These are phyloP conservation scores for Rhabdornis inornatus DNA, from an alignment of 2,113 vertebrate genomes.

Conservation along the genomic window DNA sequence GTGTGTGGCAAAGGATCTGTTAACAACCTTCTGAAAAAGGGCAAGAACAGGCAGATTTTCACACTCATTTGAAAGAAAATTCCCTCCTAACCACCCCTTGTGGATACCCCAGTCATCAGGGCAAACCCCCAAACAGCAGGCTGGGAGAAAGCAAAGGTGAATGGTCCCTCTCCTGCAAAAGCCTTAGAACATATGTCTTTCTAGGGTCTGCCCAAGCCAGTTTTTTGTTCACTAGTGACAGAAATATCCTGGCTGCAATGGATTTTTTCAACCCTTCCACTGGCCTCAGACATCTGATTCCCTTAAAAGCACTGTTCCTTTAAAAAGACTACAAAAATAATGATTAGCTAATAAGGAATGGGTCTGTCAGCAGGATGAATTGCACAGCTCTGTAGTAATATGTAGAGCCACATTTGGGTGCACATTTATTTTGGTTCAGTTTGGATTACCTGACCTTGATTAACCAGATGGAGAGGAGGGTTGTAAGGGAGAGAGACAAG, in stretches of 20 bases:
- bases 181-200: not conserved
- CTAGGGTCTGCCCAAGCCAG: not conserved
- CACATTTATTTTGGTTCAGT: not conserved
- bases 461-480: not conserved
- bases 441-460: not conserved
- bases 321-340: not conserved
- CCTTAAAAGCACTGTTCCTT: not conserved
- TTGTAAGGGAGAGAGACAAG: not conserved
- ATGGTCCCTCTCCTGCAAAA: not conserved
- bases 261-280: not conserved
- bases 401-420: not conserved
- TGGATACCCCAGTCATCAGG: not conserved
- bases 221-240: not conserved
- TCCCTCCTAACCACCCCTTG: not conserved
- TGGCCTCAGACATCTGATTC: not conserved
- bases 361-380: not conserved
- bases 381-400: not conserved
- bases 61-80: not conserved
- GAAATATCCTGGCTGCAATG: not conserved
- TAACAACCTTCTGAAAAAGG: slow-evolving; percentile 13
- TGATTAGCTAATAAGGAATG: not conserved
- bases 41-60: not conserved
- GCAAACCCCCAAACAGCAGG: not conserved
- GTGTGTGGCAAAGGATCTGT: not conserved
- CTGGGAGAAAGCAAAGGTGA: not conserved